phyloP scores from a whole-genome alignment of 2,888 invertebrate genomes.

The Sphinx pinastri region DNA sequence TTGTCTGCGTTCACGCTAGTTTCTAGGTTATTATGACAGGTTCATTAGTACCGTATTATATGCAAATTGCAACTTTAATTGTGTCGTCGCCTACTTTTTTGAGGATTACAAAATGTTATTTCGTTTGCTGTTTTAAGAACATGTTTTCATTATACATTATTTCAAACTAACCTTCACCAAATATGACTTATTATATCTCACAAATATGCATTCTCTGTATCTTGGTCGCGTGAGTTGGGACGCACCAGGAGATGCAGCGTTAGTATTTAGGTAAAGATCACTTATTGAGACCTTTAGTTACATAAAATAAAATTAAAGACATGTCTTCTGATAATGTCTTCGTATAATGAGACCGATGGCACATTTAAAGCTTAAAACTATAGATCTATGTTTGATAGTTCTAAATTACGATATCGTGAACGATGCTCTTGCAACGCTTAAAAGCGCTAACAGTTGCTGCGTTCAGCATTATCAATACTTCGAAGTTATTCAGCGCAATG shows the following conservation, averaged over 20 bases:
- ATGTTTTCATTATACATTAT: too few species aligned
- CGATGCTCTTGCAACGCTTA: neutral
- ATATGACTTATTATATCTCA: too few species aligned
- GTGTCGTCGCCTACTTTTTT: neutral
- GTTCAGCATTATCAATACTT: constrained; percentile 44
- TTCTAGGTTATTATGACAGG: constrained; percentile 7
- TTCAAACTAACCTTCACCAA: too few species aligned
- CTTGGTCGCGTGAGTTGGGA: too few species aligned
- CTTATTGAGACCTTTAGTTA: too few species aligned
- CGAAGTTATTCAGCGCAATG: constrained; percentile 60
- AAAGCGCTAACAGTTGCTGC: constrained; percentile 20
- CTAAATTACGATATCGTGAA: neutral
- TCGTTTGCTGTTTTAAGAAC: too few species aligned
- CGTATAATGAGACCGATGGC: too few species aligned
- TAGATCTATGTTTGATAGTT: neutral
- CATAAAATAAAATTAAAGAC: too few species aligned
- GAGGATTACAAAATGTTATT: neutral
- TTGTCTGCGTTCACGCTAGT: neutral
- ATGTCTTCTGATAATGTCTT: too few species aligned
- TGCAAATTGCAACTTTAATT: neutral
- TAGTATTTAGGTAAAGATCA: too few species aligned
- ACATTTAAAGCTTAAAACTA: neutral
- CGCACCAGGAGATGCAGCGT: too few species aligned
- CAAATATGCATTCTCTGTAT: too few species aligned
- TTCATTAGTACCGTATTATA: neutral